phyloP scores from a whole-genome alignment of 2,113 vertebrate species.

The Heterotis niloticus region DNA sequence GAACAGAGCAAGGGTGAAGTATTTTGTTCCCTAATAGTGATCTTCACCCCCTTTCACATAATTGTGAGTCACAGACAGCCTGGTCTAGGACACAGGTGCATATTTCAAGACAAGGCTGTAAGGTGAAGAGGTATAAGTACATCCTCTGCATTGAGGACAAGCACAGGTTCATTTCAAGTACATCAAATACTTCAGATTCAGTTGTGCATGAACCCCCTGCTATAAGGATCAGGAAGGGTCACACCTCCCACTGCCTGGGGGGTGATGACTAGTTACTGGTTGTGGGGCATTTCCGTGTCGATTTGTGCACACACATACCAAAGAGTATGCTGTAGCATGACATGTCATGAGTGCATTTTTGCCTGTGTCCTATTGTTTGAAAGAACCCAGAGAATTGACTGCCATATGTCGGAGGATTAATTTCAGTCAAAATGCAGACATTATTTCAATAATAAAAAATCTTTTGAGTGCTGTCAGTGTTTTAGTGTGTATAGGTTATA shows the following conservation, averaged over 20 bases:
- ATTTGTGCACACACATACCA: not conserved
- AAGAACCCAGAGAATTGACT: not conserved
- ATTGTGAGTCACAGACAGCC: not conserved
- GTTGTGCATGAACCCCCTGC: not conserved
- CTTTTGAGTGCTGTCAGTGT: too few relatives aligned
- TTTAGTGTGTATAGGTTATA: slow-evolving; percentile 1
- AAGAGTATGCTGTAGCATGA: not conserved
- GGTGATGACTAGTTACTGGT: not conserved
- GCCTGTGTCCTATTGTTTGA: not conserved
- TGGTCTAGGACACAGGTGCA: not conserved
- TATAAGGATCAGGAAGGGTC: not conserved
- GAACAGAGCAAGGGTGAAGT: not conserved
- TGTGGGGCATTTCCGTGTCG: not conserved
- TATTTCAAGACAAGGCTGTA: not conserved
- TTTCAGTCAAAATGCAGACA: not conserved
- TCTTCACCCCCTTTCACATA: not conserved
- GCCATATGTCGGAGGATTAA: not conserved
- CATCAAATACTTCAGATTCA: not conserved
- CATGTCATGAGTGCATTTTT: not conserved
- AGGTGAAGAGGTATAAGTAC: not conserved
- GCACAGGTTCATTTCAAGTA: not conserved
- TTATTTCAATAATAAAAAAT: not conserved
- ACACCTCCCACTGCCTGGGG: not conserved
- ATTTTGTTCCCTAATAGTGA: slow-evolving; percentile 1
- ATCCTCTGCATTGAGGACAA: not conserved